Conservation (phyloP, 2,888 invertebrate genomes). For the Pyrrhia umbra region DNA sequence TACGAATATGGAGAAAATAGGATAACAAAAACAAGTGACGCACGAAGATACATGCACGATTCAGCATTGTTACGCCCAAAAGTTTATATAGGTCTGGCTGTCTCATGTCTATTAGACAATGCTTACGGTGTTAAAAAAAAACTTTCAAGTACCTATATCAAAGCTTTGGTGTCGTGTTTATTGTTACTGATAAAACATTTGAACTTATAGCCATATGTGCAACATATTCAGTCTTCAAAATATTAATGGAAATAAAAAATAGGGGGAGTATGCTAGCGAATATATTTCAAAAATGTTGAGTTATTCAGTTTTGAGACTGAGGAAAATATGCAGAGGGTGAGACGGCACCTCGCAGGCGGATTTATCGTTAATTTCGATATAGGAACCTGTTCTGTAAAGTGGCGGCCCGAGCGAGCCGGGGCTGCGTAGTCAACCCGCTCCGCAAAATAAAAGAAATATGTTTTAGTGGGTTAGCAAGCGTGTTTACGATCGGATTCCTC, state of each 20-base stretch:
- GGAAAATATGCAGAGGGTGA: slow-evolving; percentile 81
- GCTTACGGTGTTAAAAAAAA: slow-evolving; percentile 22
- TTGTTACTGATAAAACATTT: not conserved
- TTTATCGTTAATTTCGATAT: slow-evolving; percentile 86
- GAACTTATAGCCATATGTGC: not conserved
- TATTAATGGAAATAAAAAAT: slow-evolving; percentile 17
- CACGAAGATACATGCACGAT: slow-evolving; percentile 12
- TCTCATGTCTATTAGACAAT: slow-evolving; percentile 23
- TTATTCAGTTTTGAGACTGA: slow-evolving; percentile 71
- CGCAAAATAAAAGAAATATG: slow-evolving; percentile 90
- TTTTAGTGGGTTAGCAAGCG: slow-evolving; percentile 90
- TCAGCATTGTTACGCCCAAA: slow-evolving; percentile 30
- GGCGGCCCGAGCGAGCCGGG: slow-evolving; percentile 71
- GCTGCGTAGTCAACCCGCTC: slow-evolving; percentile 77
- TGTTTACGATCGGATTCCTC: slow-evolving; percentile 88
- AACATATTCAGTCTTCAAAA: slow-evolving; percentile 24
- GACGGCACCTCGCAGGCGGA: slow-evolving; percentile 75
- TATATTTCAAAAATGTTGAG: slow-evolving; percentile 64
- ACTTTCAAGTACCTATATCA: slow-evolving; percentile 21
- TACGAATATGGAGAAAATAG: too few relatives aligned
- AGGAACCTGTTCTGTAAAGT: slow-evolving; percentile 85
- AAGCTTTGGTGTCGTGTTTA: slow-evolving; percentile 7
- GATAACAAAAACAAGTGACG: too few relatives aligned
- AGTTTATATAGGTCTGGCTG: slow-evolving; percentile 39
- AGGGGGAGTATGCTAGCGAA: slow-evolving; percentile 35